These are phyloP conservation scores for Oeneis ivallda DNA, from an alignment of 2,888 invertebrate genomes.

Conservation along the genomic window DNA sequence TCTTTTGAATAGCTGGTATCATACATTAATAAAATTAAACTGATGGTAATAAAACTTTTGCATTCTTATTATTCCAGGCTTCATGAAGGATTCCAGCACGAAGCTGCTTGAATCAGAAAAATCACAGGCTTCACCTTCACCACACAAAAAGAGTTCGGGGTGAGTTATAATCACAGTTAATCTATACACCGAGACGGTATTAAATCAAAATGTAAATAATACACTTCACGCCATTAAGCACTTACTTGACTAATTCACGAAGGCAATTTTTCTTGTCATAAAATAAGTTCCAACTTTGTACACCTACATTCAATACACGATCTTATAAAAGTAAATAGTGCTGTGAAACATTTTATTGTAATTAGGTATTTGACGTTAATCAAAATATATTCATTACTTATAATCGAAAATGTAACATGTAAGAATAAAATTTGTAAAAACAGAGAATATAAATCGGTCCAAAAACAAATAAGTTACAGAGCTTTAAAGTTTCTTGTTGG, in stretches of 20 bases:
- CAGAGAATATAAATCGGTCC: too few species aligned
- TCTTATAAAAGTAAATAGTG: conserved; percentile 14
- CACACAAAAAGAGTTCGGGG: conserved; percentile 76
- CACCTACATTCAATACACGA: conserved; percentile 13
- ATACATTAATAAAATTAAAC: neutral
- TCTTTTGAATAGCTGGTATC: conserved; percentile 25
- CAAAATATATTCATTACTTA: too few species aligned
- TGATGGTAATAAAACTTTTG: conserved; percentile 17
- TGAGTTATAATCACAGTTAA: conserved; percentile 47
- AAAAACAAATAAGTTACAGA: too few species aligned
- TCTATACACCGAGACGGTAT: conserved; percentile 21
- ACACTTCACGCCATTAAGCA: conserved; percentile 55
- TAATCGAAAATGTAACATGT: too few species aligned
- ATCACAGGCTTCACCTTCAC: conserved; percentile 59
- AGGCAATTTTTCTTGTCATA: conserved; percentile 12
- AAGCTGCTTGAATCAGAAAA: conserved; percentile 75
- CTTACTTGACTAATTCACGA: conserved; percentile 54
- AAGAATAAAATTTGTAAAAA: too few species aligned
- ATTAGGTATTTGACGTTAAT: too few species aligned
- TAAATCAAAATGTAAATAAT: conserved; percentile 57
- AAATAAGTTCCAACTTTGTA: conserved; percentile 16
- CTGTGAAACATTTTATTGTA: conserved; percentile 32
- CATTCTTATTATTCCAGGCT: conserved; percentile 51
- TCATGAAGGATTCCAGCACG: conserved; percentile 75
- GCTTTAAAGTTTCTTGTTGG: too few species aligned